Evolutionary conservation across 2,888 invertebrate species (phyloP).

Genomic region (Philereme vetulata): DNA sequence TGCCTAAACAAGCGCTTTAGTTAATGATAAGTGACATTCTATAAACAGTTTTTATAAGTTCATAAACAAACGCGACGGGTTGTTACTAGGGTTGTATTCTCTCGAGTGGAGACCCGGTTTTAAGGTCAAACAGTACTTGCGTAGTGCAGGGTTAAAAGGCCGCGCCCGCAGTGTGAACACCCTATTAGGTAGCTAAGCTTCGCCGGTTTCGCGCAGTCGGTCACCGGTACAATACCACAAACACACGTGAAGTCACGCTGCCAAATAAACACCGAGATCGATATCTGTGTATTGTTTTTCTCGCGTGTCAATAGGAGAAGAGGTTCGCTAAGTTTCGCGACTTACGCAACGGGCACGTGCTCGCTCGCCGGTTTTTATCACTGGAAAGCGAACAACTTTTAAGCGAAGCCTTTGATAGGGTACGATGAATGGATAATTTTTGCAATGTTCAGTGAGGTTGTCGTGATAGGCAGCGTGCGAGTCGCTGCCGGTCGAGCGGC

Average conservation of each 20-base stretch:
- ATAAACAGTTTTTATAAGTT: slow-evolving; percentile 49
- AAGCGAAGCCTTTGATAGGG: slow-evolving; percentile 21
- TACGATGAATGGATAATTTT: slow-evolving; percentile 31
- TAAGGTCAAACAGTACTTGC: slow-evolving; percentile 74
- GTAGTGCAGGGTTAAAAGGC: slow-evolving; percentile 65
- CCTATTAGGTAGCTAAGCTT: slow-evolving; percentile 61
- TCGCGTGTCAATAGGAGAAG: slow-evolving; percentile 73
- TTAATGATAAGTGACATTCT: slow-evolving; percentile 37
- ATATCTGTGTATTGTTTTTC: slow-evolving; percentile 70
- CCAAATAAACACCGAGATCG: slow-evolving; percentile 72
- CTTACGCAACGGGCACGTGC: slow-evolving; percentile 78
- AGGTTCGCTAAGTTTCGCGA: slow-evolving; percentile 63
- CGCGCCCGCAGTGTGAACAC: slow-evolving; percentile 72
- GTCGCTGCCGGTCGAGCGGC: slow-evolving; percentile 72
- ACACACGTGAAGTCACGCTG: slow-evolving; percentile 54
- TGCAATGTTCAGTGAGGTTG: slow-evolving; percentile 44
- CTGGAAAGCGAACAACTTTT: slow-evolving; percentile 13
- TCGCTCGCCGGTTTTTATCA: slow-evolving; percentile 31
- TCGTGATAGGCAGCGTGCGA: slow-evolving; percentile 62
- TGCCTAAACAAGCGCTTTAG: slow-evolving; percentile 43
- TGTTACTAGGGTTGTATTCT: slow-evolving; percentile 42
- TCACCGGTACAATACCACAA: slow-evolving; percentile 43
- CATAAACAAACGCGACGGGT: slow-evolving; percentile 61
- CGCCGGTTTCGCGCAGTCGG: slow-evolving; percentile 38
- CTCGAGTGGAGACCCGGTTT: slow-evolving; percentile 52